A percentile compares a stretch with the other conserved stretches of the same genome.
phyloP scores from a whole-genome alignment of 1,140 invertebrate genomes.

The Cydia amplana region DNA sequence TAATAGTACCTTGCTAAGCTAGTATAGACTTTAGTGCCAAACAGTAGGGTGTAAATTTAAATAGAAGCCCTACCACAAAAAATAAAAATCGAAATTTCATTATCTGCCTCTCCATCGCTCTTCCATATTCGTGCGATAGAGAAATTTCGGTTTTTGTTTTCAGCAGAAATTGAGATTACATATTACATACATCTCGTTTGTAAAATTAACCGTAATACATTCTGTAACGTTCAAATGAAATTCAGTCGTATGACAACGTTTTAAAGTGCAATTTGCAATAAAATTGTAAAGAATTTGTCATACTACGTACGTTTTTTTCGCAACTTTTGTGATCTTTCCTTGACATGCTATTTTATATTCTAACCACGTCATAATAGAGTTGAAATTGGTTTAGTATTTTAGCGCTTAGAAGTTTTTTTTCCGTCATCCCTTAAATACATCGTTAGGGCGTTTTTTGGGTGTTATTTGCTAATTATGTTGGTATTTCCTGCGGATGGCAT shows the following conservation, averaged over 20 bases:
- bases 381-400: not conserved
- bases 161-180: too few species aligned
- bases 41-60: not conserved
- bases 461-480: conserved; percentile 12
- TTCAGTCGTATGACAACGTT: not conserved
- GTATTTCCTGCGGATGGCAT: not conserved
- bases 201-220: not conserved
- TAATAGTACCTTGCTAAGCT: not conserved
- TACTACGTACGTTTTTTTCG: not conserved
- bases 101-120: too few species aligned
- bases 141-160: too few species aligned
- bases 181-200: too few species aligned
- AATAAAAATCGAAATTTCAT: too few species aligned
- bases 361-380: not conserved
- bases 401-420: not conserved
- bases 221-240: not conserved
- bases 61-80: not conserved
- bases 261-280: not conserved
- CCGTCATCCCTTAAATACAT: conserved; percentile 6
- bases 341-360: not conserved
- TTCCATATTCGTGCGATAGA: too few species aligned
- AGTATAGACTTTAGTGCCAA: not conserved
- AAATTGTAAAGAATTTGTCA: not conserved
- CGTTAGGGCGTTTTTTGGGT: conserved; percentile 9
- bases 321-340: not conserved